Base-by-base conservation (phyloP, 2,888 invertebrate genomes). In the Napeogenes sylphis region DNA sequence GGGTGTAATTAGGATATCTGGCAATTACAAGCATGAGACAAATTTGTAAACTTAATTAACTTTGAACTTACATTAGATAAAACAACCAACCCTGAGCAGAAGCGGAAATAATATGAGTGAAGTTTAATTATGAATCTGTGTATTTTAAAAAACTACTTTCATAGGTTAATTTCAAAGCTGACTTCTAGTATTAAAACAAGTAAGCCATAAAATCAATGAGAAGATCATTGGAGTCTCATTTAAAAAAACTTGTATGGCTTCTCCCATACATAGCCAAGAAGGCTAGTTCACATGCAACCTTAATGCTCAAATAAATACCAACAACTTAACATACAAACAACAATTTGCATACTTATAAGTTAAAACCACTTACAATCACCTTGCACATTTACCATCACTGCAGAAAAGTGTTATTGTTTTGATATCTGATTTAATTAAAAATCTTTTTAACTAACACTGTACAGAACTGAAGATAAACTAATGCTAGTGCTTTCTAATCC, bases 401-500 rank as follows among this genome's bases (percentile, higher is more conserved):
- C 30, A 56, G 30, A 45, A 57, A 32, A 32, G 45, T 56, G 21
- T 51, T 45, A 45, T n/a, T 45, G 54, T 35, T 10, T 46, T 21
- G 51, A 58, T 57, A 6, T 42, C 5, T 45, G 59, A 38, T 56
- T 61, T 45, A 55, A 59, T 21, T 59, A 68, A 42, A 42, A 42
- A 42, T 10, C 42, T 42, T 42, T 42, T 42, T 10, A 35, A 14
- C 5, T 47, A 47, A 47, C 47, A 51, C 51, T 61, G 51, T 58
- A 63, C 62, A 62, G 55, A 58, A 35, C 56, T 62, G 62, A 55
- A 14, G 56, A 58, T 45, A 60, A 56, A 65, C 55, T 21, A 21
- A 21, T 21, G 21, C 21, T 59, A 64, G 56, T 61, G 64, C 68
- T 66, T 69, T 69, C 66, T 66, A 68, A 67, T 65, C 47, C 60